phyloP scores from a whole-genome alignment of 2,113 vertebrate species.

The Dasyprocta punctata region DNA sequence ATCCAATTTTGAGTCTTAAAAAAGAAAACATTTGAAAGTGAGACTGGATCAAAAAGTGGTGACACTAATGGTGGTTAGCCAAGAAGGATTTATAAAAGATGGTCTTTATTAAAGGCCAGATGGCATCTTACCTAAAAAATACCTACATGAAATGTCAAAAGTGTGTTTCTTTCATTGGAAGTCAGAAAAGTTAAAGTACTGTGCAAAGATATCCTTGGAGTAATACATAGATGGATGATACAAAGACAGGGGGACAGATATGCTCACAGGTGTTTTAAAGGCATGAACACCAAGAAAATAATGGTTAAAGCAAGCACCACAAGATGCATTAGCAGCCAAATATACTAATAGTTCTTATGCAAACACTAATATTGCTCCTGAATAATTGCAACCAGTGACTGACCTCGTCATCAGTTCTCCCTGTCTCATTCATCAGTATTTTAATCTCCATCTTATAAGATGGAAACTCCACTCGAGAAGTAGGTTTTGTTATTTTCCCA shows the following conservation, averaged over 20 bases:
- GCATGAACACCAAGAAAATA: conserved; percentile 7
- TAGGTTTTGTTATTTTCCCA: neutral
- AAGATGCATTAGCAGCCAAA: neutral
- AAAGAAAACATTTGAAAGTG: conserved; percentile 15
- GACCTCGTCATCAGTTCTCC: neutral
- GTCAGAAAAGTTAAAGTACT: neutral
- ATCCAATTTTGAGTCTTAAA: conserved; percentile 6
- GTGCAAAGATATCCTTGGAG: neutral
- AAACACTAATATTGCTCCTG: neutral
- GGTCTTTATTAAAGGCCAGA: conserved; percentile 13
- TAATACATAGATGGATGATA: neutral
- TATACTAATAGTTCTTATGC: neutral
- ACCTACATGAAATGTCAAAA: neutral
- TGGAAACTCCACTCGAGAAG: neutral
- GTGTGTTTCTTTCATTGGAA: neutral
- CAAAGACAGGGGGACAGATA: neutral
- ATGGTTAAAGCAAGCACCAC: neutral
- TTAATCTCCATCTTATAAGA: neutral
- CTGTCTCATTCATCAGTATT: neutral
- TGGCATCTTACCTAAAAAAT: neutral
- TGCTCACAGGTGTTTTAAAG: neutral
- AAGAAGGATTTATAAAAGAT: conserved; percentile 27
- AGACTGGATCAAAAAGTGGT: neutral
- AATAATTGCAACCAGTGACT: neutral
- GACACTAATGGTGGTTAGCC: neutral